Conservation (phyloP, 2,888 invertebrate species). For the Cheilosia grossa region DNA sequence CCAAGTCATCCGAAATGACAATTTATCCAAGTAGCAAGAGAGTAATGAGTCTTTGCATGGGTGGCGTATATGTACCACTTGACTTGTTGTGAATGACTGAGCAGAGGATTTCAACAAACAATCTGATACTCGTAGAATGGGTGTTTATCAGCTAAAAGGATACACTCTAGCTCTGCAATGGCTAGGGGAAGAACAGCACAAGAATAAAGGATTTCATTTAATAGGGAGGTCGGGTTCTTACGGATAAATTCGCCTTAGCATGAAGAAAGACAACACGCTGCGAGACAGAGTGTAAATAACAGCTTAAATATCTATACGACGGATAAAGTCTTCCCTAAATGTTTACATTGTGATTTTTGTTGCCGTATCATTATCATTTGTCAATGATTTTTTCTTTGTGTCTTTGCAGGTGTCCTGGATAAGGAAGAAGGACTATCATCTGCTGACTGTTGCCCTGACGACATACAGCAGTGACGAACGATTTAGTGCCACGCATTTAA, state of each 20-base stretch:
- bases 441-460: slow-evolving; percentile 93
- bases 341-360: not conserved
- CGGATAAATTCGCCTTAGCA: not conserved
- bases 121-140: slow-evolving; percentile 3
- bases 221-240: not conserved
- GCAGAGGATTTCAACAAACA: slow-evolving; percentile 14
- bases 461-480: slow-evolving; percentile 95
- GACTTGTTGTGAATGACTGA: slow-evolving; percentile 8
- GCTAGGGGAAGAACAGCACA: not conserved
- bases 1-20: slow-evolving; percentile 6
- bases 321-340: not conserved
- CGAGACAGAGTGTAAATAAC: not conserved
- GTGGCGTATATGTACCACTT: not conserved
- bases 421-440: slow-evolving; percentile 91
- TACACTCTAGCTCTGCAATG: not conserved
- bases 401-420: slow-evolving; percentile 91
- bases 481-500: slow-evolving; percentile 93
- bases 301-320: not conserved
- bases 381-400: slow-evolving; percentile 26
- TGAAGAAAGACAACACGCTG: not conserved
- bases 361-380: not conserved
- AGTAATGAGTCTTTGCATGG: not conserved
- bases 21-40: slow-evolving; percentile 12
- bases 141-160: slow-evolving; percentile 25
- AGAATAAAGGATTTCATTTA: not conserved